Conservation (phyloP, 2,113 vertebrate species). For the Meriones unguiculatus region DNA sequence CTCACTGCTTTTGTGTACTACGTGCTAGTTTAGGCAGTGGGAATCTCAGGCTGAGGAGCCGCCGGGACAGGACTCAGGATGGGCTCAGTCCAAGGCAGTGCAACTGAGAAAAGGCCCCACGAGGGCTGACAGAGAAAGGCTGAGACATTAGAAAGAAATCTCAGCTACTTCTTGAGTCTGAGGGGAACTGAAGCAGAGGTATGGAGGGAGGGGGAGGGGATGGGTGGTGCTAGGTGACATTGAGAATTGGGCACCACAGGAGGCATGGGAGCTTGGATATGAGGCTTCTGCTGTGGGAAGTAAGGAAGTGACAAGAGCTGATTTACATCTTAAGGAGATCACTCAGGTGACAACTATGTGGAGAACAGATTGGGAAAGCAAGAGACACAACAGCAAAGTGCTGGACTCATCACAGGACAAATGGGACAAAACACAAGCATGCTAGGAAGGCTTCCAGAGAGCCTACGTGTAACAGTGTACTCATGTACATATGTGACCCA, state of each 20-base stretch:
- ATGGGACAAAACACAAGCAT: not conserved
- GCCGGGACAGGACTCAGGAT: not conserved
- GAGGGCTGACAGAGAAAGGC: too few relatives aligned
- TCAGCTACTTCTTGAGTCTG: not conserved
- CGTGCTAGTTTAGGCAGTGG: not conserved
- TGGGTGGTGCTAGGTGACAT: not conserved
- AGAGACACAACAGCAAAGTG: not conserved
- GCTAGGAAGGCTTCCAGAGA: not conserved
- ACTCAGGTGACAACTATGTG: not conserved
- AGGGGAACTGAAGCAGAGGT: not conserved
- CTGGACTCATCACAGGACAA: too few relatives aligned
- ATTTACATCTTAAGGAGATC: not conserved
- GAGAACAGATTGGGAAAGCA: not conserved
- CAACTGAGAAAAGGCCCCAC: not conserved
- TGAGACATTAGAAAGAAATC: not conserved
- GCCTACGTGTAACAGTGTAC: not conserved
- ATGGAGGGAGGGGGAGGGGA: not conserved
- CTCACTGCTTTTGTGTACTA: fast-evolving
- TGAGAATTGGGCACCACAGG: not conserved
- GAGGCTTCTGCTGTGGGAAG: not conserved
- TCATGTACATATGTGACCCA: not conserved
- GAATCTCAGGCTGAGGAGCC: not conserved
- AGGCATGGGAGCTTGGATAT: not conserved
- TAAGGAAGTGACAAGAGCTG: not conserved
- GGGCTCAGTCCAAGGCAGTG: not conserved